Conservation (phyloP, 2,888 invertebrate species). For the Nezara viridula region DNA sequence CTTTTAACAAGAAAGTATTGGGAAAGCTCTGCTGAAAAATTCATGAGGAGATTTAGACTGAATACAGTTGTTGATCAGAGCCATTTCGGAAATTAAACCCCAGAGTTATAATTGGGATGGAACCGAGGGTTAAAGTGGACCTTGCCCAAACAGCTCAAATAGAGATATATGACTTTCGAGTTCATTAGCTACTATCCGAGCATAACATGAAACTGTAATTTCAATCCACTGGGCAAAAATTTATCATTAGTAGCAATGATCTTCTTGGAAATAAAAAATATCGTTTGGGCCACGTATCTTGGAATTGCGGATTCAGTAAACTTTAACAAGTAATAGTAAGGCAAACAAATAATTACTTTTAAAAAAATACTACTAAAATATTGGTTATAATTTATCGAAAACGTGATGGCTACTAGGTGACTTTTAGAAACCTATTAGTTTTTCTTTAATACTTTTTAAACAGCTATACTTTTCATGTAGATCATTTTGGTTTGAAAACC, state of each 20-base stretch:
- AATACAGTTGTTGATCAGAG: slow-evolving; percentile 13
- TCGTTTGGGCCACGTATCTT: no score
- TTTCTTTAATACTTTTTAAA: no score
- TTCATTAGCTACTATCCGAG: neutral
- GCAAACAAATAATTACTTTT: no score
- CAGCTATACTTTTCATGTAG: no score
- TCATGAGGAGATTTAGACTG: slow-evolving; percentile 16
- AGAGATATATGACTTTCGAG: slow-evolving; percentile 10
- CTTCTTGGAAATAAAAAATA: neutral
- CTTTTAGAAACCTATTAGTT: no score
- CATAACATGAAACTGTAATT: neutral
- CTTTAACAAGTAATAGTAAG: no score
- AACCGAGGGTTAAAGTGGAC: neutral
- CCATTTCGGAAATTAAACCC: slow-evolving; percentile 40
- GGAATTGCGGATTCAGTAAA: no score
- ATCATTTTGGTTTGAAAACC: no score
- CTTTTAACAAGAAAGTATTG: neutral
- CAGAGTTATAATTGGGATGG: slow-evolving; percentile 1
- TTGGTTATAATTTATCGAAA: no score
- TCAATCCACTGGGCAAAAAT: neutral
- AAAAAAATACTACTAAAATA: no score
- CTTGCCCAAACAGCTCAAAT: neutral
- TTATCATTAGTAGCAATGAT: neutral
- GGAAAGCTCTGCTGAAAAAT: neutral
- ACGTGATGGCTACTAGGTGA: no score